Base-by-base conservation (phyloP, 1,140 invertebrate species). In the Dendrolimus kikuchii region DNA sequence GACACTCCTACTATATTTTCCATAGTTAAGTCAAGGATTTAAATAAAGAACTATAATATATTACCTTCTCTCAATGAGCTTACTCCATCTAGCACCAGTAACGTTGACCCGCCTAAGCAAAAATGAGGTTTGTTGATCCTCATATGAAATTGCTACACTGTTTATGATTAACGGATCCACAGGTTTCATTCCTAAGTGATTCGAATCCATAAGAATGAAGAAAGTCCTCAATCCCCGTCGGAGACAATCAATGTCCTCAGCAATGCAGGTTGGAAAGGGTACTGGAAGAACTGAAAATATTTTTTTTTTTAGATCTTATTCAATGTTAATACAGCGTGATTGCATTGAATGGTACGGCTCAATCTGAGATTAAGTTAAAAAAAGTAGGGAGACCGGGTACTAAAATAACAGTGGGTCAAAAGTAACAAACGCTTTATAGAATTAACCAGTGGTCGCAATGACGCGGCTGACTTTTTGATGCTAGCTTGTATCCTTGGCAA, bases 181-280 rank as follows among this genome's bases (percentile, higher is more conserved):
- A 1, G 71, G 51, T 10, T 66, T 65, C 82, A 86, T 86, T n/a
- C 80, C 82, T n/a, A 74, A 54, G 53, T 75, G 60, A 3, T 64
- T 68, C 0, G 66, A 56, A 44, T 86, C 70, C 82, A 86, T 83
- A 6, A 86, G 66, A 56, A 79, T 74, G 55, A 86, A 76, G 64
- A 86, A 86, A 2, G 80, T 83, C 5, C 80, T 56, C n/a, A 83
- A 38, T 5, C 79, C 76, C n/a, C 77, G 70, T 37, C 82, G 71
- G 4, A 83, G 66, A 55, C 80, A 86, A 49, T 75, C 68, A 38
- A 86, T 64, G 49, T 78, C 58, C 38, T 74, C 68, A 0, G 77
- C 77, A 49, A 57, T 56, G 52, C 82, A 86, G 53, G 65, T 40
- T 23, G 82, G 82, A 52, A 86, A 86, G 5, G 82, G 82, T 5